Percentiles rank a stretch among this genome's conserved stretches.
Conservation (phyloP, 2,113 vertebrate genomes). For the Ceratotherium simum region DNA sequence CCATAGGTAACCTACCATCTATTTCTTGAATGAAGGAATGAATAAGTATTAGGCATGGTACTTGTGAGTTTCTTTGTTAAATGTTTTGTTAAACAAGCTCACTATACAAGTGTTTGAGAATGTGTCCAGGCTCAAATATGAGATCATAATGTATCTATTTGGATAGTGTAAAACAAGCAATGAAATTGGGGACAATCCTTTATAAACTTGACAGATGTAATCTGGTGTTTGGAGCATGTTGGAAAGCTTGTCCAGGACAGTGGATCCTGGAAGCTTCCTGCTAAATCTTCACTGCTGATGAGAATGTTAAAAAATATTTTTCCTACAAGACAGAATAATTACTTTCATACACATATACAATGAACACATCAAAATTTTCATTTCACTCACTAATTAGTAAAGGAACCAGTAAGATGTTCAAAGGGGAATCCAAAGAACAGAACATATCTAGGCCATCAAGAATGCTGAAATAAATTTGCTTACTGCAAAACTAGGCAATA, state of each 20-base stretch:
- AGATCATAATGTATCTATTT: background rate
- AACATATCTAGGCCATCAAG: background rate
- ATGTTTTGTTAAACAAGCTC: background rate
- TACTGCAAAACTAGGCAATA: background rate
- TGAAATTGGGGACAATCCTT: background rate
- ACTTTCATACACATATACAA: conserved; percentile 19
- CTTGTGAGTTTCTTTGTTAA: background rate
- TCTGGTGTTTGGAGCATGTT: background rate
- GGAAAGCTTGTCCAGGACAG: conserved; percentile 12
- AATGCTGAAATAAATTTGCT: background rate
- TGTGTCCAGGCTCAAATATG: background rate
- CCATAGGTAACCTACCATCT: background rate
- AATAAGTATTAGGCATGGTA: background rate
- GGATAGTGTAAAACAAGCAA: background rate
- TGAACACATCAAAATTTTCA: conserved; percentile 13
- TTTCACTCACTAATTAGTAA: conserved; percentile 40
- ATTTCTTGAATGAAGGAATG: background rate
- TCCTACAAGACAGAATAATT: conserved; percentile 35
- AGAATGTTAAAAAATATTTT: conserved; percentile 1
- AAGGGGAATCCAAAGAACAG: background rate
- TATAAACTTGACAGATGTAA: background rate
- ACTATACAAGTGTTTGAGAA: background rate
- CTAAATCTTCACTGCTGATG: conserved; percentile 7
- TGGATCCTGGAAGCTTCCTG: background rate
- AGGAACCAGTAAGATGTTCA: background rate